Evolutionary conservation across 2,888 invertebrate species (phyloP).

Genomic region (Diaphora mendica): DNA sequence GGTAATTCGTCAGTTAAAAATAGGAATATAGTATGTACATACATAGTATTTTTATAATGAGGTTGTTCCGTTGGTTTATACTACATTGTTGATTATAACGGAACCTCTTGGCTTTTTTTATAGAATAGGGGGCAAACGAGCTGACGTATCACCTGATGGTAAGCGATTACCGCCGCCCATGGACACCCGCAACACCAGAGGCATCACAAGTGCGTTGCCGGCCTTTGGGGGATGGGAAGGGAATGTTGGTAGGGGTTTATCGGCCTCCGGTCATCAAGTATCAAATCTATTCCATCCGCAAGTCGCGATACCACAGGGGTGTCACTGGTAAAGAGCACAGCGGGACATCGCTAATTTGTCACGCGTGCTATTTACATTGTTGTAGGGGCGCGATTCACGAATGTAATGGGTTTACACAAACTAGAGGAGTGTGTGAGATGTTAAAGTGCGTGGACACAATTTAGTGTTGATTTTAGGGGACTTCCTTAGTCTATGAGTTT

Average conservation of each 20-base stretch:
- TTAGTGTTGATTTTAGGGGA: conserved; percentile 11
- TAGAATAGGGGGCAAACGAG: too few relatives aligned
- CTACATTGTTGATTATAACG: not conserved
- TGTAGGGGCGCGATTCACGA: conserved; percentile 15
- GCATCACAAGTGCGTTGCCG: too few relatives aligned
- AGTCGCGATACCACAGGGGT: conserved; percentile 42
- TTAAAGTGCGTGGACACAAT: conserved; percentile 18
- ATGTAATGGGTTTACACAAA: conserved; percentile 23
- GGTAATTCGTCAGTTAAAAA: not conserved
- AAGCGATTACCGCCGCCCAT: too few relatives aligned
- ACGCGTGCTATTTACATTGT: conserved; percentile 59
- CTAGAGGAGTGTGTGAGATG: conserved; percentile 23
- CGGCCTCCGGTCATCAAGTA: too few relatives aligned
- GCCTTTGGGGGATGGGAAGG: too few relatives aligned
- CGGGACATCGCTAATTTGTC: conserved; percentile 70
- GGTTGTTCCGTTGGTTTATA: not conserved
- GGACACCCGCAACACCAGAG: too few relatives aligned
- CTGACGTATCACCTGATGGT: too few relatives aligned
- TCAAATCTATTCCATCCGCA: conserved; percentile 37
- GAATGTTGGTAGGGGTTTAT: too few relatives aligned
- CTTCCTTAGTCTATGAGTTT: not conserved
- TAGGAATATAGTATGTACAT: not conserved
- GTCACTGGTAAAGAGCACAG: conserved; percentile 61
- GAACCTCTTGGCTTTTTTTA: too few relatives aligned
- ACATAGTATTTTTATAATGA: not conserved